Evolutionary conservation across 1,140 invertebrate genomes (phyloP), one percentile per base, ranked within the genome.

Genomic region (Anastrepha ludens): DNA sequence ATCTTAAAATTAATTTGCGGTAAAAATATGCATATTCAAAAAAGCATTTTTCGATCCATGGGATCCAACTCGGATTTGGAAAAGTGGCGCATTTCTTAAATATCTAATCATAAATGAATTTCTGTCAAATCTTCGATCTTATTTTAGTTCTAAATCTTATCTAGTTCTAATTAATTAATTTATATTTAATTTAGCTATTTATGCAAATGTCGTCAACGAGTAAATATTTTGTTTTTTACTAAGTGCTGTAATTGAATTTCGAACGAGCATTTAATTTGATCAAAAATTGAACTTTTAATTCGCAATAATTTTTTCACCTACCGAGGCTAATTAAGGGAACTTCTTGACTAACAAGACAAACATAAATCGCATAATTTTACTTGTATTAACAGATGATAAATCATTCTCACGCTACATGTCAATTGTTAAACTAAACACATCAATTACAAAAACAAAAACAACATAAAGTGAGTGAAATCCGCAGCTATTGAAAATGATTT

Each of bases 371-470:
- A 92, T 92, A 92, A 92, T 92, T 92, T 92, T 91, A 91, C 91
- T 92, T 29, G 29, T 29, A 92, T 92, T 92, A 92, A 89, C 91
- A 92, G 91, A 90, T 92, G 90, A 92, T 92, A 92, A 92, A 92
- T 92, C 91, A 92, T 91, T 90, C 89, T 92, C 90, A 92, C 91
- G 91, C 44, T 67, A 44, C 44, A 55, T 87, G 86, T 20, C 86
- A 81, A 81, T 81, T 55, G 41, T 13, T 20, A 81, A 81, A 20
- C 47, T 81, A 55, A 81, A 81, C 47, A 55, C 74, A 81, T 55
- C 74, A 81, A 81, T 55, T 81, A 81, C 15, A 81, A 55, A 55
- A 55, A 20, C 6, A 55, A 81, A 20, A n/a, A 29, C 2, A 55
- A 55, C 6, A 55, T 55, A 55, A 6, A 55, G 1, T 29, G 29